These are phyloP conservation scores for Glomeris marginata DNA, from an alignment of 2,888 invertebrate species.

Conservation along the genomic window DNA sequence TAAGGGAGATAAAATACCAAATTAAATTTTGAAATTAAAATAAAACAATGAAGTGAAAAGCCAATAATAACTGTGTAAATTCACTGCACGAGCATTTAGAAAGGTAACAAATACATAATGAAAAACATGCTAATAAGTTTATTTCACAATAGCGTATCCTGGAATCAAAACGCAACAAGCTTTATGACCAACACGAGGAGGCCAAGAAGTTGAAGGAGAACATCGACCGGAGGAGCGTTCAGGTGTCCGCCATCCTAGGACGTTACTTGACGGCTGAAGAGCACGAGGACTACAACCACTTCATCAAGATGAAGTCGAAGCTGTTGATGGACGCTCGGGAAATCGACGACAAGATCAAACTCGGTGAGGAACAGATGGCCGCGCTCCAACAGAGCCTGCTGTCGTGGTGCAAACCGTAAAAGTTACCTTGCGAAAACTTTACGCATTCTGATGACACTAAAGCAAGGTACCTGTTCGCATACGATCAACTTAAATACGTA, in stretches of 20 bases:
- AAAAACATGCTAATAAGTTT: no score
- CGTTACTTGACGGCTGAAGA: slow-evolving; percentile 56
- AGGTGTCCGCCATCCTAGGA: slow-evolving; percentile 51
- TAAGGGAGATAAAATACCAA: no score
- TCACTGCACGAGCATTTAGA: no score
- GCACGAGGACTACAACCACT: slow-evolving; percentile 64
- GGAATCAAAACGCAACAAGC: slow-evolving; percentile 57
- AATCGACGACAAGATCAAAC: slow-evolving; percentile 64
- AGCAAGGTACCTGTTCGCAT: no score
- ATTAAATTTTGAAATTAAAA: no score
- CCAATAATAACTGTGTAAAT: no score
- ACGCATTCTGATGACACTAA: no score
- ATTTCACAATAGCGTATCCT: slow-evolving; percentile 36
- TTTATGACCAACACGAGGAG: slow-evolving; percentile 61
- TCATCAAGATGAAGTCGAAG: slow-evolving; percentile 74
- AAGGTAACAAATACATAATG: no score
- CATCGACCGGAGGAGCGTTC: slow-evolving; percentile 59
- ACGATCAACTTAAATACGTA: no score
- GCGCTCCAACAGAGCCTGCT: slow-evolving; percentile 47
- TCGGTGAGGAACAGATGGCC: slow-evolving; percentile 61
- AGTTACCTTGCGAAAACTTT: no score
- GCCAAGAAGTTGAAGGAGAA: slow-evolving; percentile 64
- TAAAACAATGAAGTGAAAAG: no score
- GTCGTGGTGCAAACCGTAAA: not conserved
- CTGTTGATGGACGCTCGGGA: slow-evolving; percentile 66